Percentiles rank a stretch among this genome's conserved stretches.
Evolutionary conservation across 2,888 invertebrate genomes (phyloP).

Genomic region (Quadroppia sp.): DNA sequence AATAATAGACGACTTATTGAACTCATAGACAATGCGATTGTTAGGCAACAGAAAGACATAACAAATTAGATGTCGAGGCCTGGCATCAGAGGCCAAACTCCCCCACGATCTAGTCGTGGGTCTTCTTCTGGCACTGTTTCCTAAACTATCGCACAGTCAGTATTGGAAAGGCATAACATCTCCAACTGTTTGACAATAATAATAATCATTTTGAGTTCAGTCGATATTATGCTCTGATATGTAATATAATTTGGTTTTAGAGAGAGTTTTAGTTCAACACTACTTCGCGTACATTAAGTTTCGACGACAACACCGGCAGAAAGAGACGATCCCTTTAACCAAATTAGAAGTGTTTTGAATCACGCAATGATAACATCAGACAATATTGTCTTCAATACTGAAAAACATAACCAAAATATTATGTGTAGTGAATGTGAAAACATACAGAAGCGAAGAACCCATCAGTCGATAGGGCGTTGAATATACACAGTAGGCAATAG

Average conservation of each 20-base stretch:
- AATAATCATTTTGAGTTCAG: constrained; percentile 1
- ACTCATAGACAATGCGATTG: not conserved
- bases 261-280: constrained; percentile 14
- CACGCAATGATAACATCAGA: constrained; percentile 33
- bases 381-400: constrained; percentile 16
- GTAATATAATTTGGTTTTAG: not conserved
- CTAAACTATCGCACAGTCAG: not conserved
- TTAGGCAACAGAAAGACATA: not conserved
- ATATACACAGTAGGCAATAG: no score
- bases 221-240: not conserved
- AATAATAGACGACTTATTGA: no score
- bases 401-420: not conserved
- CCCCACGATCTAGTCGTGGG: not conserved
- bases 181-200: not conserved
- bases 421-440: not conserved
- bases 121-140: not conserved
- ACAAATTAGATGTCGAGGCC: constrained; percentile 11
- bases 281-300: not conserved
- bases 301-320: not conserved
- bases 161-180: not conserved
- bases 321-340: constrained; percentile 24
- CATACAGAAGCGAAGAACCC: constrained; percentile 14
- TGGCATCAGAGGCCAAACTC: not conserved
- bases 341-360: constrained; percentile 26
- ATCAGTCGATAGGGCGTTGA: not conserved